A percentile compares a stretch with the other conserved stretches of the same genome.
phyloP scores from a whole-genome alignment of 2,888 invertebrate species.

The Drosophila vallismaia region DNA sequence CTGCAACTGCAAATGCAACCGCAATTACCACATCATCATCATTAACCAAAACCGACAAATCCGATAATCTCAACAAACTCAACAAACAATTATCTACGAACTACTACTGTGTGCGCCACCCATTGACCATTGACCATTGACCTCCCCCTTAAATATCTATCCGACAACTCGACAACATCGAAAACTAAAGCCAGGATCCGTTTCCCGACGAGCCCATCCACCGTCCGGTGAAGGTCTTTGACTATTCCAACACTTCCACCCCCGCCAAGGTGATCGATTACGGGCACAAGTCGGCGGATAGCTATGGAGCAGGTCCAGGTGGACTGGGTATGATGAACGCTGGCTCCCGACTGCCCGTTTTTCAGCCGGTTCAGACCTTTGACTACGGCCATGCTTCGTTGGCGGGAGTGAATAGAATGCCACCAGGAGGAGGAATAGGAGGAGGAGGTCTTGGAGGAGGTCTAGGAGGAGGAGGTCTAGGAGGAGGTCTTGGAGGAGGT shows the following conservation, averaged over 20 bases:
- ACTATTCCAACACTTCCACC: slow-evolving; percentile 88
- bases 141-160: not conserved
- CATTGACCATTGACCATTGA: slow-evolving; percentile 11
- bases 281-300: slow-evolving; percentile 86
- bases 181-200: slow-evolving; percentile 26
- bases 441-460: slow-evolving; percentile 1
- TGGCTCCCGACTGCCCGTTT: slow-evolving; percentile 80
- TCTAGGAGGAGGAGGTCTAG: slow-evolving; percentile 16
- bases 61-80: not conserved
- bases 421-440: slow-evolving; percentile 13
- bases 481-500: slow-evolving; percentile 1
- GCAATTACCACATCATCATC: not conserved
- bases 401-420: slow-evolving; percentile 14
- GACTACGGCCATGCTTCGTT: slow-evolving; percentile 88
- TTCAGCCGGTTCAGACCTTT: slow-evolving; percentile 88
- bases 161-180: not conserved
- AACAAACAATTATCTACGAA: slow-evolving; percentile 20
- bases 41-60: slow-evolving; percentile 8
- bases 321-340: not conserved
- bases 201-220: slow-evolving; percentile 84
- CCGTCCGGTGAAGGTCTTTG: slow-evolving; percentile 87
- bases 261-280: slow-evolving; percentile 88
- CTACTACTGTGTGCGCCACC: slow-evolving; percentile 14
- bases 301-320: slow-evolving; percentile 52
- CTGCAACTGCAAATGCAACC: slow-evolving; percentile 1